Evolutionary conservation across 2,888 invertebrate genomes (phyloP), one percentile per base, ranked within the genome.

Genomic region (Ichneumoninae sp.): DNA sequence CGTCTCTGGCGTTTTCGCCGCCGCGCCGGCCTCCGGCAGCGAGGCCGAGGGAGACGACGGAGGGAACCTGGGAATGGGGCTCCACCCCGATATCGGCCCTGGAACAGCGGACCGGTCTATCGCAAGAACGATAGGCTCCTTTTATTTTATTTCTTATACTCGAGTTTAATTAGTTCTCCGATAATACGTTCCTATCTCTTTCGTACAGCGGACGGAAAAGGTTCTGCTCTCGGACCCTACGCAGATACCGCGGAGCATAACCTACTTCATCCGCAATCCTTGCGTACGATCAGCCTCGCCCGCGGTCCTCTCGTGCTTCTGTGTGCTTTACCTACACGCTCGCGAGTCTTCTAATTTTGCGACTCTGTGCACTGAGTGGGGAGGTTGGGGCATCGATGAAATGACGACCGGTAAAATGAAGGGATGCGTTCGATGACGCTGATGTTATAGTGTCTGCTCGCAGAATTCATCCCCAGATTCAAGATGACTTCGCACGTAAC

Each of bases 91-190:
- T 88, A 86, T 85, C 82, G 83, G 82, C 74, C 76, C 83, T 81
- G 78, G 79, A 71, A 78, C 70, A 79, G 71, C 54, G 69, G 47
- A 30, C 60, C 82, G 87, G 88, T 88, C 88, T 86, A 90, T 89
- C 89, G 87, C 83, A 87, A 88, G 89, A 90, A 90, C 91, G 90
- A 91, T 91, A 90, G 90, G 89, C 88, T 85, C 85, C 90, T 89
- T 91, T 91, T 89, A 91, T 92, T 92, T 92, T 90, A 92, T 91
- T 92, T 92, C 92, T 92, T 91, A 91, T 90, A 90, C 90, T 89
- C 89, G 88, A 91, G 91, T 92, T 92, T 92, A 92, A 92, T 92
- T 92, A 92, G 92, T 92, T 92, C 89, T 85, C 88, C 89, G 91
- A 92, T 92, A 92, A 92, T 92, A 88, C 91, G 50, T 88, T 76